Conservation (phyloP, 1,140 invertebrate genomes). For the Drosophila pruinosa region DNA sequence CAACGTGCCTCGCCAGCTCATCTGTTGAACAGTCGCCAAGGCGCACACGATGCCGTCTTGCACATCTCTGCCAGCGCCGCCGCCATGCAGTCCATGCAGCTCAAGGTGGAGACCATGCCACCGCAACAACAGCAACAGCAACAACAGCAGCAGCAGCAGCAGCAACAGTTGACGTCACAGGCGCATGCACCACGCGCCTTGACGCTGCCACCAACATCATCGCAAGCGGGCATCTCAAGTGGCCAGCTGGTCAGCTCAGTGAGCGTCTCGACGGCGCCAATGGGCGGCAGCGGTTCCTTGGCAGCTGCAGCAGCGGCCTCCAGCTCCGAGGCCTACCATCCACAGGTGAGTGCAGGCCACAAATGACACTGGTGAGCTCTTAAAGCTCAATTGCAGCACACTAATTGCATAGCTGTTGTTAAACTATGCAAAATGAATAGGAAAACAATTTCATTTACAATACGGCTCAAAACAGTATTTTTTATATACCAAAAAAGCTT, state of each 20-base stretch:
- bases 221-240: constrained; percentile 14
- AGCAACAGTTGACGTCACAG: constrained; percentile 45
- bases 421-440: too few relatives aligned
- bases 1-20: constrained; percentile 60
- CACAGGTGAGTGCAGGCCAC: constrained; percentile 88
- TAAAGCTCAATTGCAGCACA: too few relatives aligned
- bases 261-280: constrained; percentile 33
- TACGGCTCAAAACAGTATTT: too few relatives aligned
- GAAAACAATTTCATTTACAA: too few relatives aligned
- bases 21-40: constrained; percentile 39
- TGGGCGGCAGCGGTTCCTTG: constrained; percentile 4
- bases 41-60: constrained; percentile 31
- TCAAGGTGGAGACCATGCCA: constrained; percentile 77
- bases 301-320: constrained; percentile 45
- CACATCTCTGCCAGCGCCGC: constrained; percentile 23
- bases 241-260: constrained; percentile 19
- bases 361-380: too few relatives aligned
- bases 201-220: constrained; percentile 3
- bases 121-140: constrained; percentile 44
- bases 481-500: too few relatives aligned
- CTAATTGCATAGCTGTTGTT: too few relatives aligned
- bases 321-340: constrained; percentile 91
- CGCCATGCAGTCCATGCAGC: constrained; percentile 43
- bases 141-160: constrained; percentile 25
- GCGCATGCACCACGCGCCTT: constrained; percentile 81